Base-by-base conservation (phyloP, 2,113 vertebrate genomes). In the Eulemur macaco region DNA sequence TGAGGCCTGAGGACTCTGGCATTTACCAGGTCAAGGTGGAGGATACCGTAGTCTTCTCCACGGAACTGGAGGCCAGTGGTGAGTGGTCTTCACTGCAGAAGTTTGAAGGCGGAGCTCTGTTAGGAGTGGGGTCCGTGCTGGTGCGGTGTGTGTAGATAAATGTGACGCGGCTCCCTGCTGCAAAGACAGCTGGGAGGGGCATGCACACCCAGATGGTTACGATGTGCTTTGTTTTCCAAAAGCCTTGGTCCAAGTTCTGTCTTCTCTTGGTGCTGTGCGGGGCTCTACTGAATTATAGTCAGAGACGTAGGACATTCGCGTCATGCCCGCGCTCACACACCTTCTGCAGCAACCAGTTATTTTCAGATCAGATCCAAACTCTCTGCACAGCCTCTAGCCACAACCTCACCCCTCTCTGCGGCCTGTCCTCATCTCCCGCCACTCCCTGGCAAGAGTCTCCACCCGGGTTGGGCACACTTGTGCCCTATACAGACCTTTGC, bases 1-100 rank as follows among this genome's bases (percentile, higher is more conserved):
- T 98, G 95, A 93, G 97, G 31, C 98, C 98, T 0, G 99, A 99
- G 45, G 99, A 99, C 25, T 99, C 99, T 1, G 99, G 99, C 34
- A 63, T 99, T 14, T 99, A 99, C 96, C 99, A 99, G 81, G 98
- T 99, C 97, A 98, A 98, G 96, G 99, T 99, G 97, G 99, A 99
- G 96, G 99, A 99, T 0, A 96, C 98, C 12, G 99, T 99, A 42
- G 54, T 99, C 64, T 99, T 99, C 97, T 98, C 98, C 74, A 99
- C 99, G 3, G 99, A 99, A 5, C 92, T 99, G 80, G 98, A 99
- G 0, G 95, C 98, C 76, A 98, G 98, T 27, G 37, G 99, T 99
- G 98, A 94, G 98, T 71, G 45, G 15, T 58, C 7, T 6, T 18
- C 31, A 13, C 34, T n/a, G 73, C 2, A 4, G 9, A 47, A 3